Percentiles rank a stretch among this genome's conserved stretches.
These are phyloP conservation scores for Ceratina japonica DNA, from an alignment of 1,140 invertebrate species.

Conservation along the genomic window DNA sequence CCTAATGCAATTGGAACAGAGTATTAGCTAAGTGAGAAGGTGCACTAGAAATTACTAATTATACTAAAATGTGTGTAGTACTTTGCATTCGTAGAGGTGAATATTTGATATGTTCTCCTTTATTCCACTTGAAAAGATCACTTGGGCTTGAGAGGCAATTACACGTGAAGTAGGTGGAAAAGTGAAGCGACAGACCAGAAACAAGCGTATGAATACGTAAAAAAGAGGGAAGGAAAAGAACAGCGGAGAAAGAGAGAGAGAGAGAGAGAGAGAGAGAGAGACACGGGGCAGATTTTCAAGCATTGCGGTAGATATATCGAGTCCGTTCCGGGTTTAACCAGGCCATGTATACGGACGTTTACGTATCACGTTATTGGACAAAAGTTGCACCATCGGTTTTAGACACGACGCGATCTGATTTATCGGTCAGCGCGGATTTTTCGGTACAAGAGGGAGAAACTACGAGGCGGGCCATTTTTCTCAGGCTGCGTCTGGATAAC, in stretches of 20 bases:
- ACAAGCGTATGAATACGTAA: neutral
- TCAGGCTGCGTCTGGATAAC: conserved; percentile 63
- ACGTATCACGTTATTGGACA: conserved; percentile 69
- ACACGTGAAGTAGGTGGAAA: neutral
- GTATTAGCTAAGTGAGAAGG: no score
- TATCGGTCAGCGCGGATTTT: conserved; percentile 59
- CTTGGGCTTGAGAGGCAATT: neutral
- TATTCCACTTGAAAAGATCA: neutral
- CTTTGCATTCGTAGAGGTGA: no score
- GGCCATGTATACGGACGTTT: conserved; percentile 58
- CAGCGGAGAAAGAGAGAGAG: no score
- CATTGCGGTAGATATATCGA: conserved; percentile 53
- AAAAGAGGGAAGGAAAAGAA: neutral
- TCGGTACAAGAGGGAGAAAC: conserved; percentile 58
- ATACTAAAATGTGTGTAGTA: no score
- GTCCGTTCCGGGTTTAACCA: conserved; percentile 29
- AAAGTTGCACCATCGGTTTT: conserved; percentile 68
- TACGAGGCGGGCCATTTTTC: conserved; percentile 67
- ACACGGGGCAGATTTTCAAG: conserved; percentile 6
- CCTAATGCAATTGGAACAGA: no score
- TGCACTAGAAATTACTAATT: no score
- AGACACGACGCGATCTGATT: conserved; percentile 67
- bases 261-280: neutral
- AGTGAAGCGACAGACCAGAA: neutral
- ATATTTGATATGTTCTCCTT: no score